Evolutionary conservation across 2,113 vertebrate genomes (phyloP), one percentile per base, ranked within the genome.

Genomic region (Romanogobio albipinnatus): DNA sequence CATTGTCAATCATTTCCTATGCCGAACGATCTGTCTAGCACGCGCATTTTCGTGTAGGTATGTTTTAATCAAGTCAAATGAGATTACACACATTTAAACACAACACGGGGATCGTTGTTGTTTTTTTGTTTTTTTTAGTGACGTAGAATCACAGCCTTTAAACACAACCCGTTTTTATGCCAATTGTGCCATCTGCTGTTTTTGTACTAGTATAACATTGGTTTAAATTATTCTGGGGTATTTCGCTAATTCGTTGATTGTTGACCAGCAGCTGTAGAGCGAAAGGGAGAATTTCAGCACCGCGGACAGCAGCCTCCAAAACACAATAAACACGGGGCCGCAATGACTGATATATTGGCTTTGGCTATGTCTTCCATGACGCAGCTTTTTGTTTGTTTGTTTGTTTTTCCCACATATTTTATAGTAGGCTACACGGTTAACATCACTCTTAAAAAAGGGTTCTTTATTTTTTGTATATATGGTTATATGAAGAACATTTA

Each of bases 121-220:
- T n/a, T n/a, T n/a, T n/a, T n/a, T 47, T 26, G 2, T 39, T 79
- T n/a, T 39, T 70, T 56, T 9, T 56, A 58, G 49, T 2, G 36
- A 7, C 39, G 77, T 17, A 29, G 24, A 24, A 1, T 36, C 17
- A 81, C 61, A 61, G n/a, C 14, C 1, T 24, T 47, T 64, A 29
- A 61, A 43, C 43, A 26, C 24, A n/a, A 22, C 2, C 11, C 3
- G 26, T 36, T 81, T 81, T 11, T 68, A 33, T 53, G 62, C 5
- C 9, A 68, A 7, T 22, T 53, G 61, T 68, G 61, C 79, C 79
- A 68, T 81, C 79, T 81, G 17, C 43, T 68, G 79, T 36, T 53
- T 39, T 68, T 8, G n/a, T 68, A n/a, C 2, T 2, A 68, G 45
- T 36, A 68, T 64, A 49, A 17, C 79, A 53, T 33, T 68, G 19